Percentiles rank a stretch among this genome's conserved stretches.
Evolutionary conservation across 1,140 invertebrate species (phyloP).

Genomic region (Diabrotica undecimpunctata): DNA sequence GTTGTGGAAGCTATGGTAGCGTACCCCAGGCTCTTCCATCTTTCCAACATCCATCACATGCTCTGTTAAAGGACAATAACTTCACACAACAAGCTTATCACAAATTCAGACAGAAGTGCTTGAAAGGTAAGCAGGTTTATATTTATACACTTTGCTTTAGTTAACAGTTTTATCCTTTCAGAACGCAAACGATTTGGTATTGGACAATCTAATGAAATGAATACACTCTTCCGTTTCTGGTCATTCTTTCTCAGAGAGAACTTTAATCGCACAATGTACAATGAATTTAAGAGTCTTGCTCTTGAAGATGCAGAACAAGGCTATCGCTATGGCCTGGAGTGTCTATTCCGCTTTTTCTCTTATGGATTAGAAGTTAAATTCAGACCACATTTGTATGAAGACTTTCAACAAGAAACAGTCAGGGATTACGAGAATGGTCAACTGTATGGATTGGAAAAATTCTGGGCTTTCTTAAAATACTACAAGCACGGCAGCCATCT

Average conservation of each 20-base stretch:
- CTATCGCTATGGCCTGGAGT: conserved; percentile 90
- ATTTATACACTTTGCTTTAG: no score
- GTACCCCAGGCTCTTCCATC: conserved; percentile 77
- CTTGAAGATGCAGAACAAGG: conserved; percentile 88
- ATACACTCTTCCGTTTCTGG: conserved; percentile 97
- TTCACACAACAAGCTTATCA: conserved; percentile 97
- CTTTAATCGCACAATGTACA: conserved; percentile 98
- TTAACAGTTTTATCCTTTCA: conserved; percentile 45
- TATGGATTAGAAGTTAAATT: conserved; percentile 97
- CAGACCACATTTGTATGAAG: conserved; percentile 85
- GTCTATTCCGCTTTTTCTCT: conserved; percentile 97
- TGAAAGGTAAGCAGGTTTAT: conserved; percentile 68
- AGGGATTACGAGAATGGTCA: conserved; percentile 90
- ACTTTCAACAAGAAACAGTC: conserved; percentile 94
- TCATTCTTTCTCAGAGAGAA: conserved; percentile 98
- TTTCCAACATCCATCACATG: conserved; percentile 95
- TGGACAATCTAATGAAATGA: conserved; percentile 95
- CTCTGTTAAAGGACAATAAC: conserved; percentile 92
- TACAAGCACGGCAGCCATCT: conserved; percentile 77
- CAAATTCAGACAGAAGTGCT: conserved; percentile 88
- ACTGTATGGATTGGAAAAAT: conserved; percentile 97
- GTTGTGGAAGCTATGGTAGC: conserved; percentile 64
- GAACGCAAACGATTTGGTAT: conserved; percentile 88
- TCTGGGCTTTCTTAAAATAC: conserved; percentile 97
- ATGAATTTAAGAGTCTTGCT: conserved; percentile 87